These are phyloP conservation scores for Oryzias celebensis DNA, from an alignment of 2,113 vertebrate genomes.

Conservation along the genomic window DNA sequence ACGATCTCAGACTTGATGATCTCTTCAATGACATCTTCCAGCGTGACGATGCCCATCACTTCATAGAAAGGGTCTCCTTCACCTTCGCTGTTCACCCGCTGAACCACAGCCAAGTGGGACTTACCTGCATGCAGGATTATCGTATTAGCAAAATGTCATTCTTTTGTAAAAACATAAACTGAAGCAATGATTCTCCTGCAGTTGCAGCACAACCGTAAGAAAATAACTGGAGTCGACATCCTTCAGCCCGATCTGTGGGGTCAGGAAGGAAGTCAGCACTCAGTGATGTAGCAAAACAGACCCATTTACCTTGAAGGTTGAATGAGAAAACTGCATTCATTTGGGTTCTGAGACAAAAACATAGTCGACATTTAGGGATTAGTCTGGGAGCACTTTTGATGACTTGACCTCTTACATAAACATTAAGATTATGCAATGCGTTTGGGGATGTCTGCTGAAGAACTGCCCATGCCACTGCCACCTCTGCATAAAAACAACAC, in stretches of 20 bases:
- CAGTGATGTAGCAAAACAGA: conserved; percentile 8
- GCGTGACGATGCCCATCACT: conserved; percentile 78
- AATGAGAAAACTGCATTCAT: neutral
- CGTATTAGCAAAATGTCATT: neutral
- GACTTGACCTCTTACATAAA: conserved; percentile 60
- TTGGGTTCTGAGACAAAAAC: conserved; percentile 16
- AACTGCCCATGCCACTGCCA: conserved; percentile 51
- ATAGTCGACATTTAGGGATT: conserved; percentile 34
- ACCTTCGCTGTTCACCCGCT: conserved; percentile 79
- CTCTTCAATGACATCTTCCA: conserved; percentile 80
- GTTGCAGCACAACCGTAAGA: conserved; percentile 24
- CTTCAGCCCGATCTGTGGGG: conserved; percentile 42
- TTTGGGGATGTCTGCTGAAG: conserved; percentile 52
- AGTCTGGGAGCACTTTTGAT: conserved; percentile 54
- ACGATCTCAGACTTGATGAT: conserved; percentile 95
- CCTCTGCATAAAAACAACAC: conserved; percentile 26
- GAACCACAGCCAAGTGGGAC: conserved; percentile 81
- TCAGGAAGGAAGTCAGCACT: conserved; percentile 44
- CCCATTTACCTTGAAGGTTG: conserved; percentile 3
- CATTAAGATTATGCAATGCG: conserved; percentile 58
- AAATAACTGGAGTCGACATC: conserved; percentile 47
- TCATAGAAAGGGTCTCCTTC: conserved; percentile 82
- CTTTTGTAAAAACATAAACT: conserved; percentile 1
- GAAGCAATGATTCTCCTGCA: neutral
- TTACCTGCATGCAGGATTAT: conserved; percentile 63